phyloP scores from a whole-genome alignment of 1,140 invertebrate genomes.

The Aplysia californica region DNA sequence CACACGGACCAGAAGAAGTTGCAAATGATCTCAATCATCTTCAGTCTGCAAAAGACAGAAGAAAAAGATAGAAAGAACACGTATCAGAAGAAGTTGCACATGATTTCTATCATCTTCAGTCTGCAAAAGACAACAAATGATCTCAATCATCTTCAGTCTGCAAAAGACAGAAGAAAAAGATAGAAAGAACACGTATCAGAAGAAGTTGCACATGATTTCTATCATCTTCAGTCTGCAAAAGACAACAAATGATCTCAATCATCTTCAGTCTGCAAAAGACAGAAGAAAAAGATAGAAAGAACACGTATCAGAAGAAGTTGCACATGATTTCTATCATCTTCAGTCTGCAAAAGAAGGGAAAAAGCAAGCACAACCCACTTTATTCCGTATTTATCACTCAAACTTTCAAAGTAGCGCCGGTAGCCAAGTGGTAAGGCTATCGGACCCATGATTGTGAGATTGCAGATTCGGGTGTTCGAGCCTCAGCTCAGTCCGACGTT shows the following conservation, averaged over 20 bases:
- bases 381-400: no score
- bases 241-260: background rate
- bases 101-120: background rate
- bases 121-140: background rate
- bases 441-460: no score
- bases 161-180: background rate
- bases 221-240: background rate
- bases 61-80: background rate
- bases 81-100: background rate
- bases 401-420: no score
- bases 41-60: background rate
- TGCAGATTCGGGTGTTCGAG: no score
- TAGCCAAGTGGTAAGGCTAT: no score
- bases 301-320: background rate
- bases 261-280: background rate
- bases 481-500: no score
- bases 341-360: background rate
- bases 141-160: background rate
- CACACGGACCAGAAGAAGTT: conserved; percentile 92
- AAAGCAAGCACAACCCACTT: conserved; percentile 73
- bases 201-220: conserved; percentile 72
- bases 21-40: background rate
- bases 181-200: conserved; percentile 90
- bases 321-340: background rate
- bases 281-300: background rate